These are phyloP conservation scores for Channa maculata DNA, from an alignment of 2,113 vertebrate species.

Conservation along the genomic window DNA sequence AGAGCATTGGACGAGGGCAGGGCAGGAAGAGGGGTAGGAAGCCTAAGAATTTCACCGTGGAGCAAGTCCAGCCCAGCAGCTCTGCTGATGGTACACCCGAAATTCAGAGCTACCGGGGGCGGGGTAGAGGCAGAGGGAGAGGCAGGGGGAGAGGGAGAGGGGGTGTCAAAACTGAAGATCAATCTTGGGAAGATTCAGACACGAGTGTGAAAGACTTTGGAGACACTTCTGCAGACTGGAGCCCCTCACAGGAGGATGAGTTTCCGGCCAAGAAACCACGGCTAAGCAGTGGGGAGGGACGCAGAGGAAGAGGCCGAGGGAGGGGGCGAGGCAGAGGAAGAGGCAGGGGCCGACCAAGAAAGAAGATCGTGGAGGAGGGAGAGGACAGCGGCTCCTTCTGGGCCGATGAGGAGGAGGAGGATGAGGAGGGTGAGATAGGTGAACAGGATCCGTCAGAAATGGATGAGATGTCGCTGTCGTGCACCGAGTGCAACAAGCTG, in stretches of 20 bases:
- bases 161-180: constrained; percentile 4
- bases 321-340: constrained; percentile 39
- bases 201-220: constrained; percentile 60
- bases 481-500: constrained; percentile 90
- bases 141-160: constrained; percentile 64
- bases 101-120: constrained; percentile 42
- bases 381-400: constrained; percentile 1
- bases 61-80: constrained; percentile 32
- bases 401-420: constrained; percentile 36
- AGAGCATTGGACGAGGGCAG: constrained; percentile 24
- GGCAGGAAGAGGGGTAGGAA: constrained; percentile 81
- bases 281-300: constrained; percentile 23
- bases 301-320: constrained; percentile 65
- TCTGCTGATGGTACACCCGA: background rate
- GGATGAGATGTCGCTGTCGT: constrained; percentile 79
- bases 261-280: constrained; percentile 40
- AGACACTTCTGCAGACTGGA: constrained; percentile 74
- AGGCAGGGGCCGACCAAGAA: constrained; percentile 53
- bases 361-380: background rate
- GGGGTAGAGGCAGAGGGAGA: constrained; percentile 33
- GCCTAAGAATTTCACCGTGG: constrained; percentile 57
- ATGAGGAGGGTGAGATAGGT: constrained; percentile 79
- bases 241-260: constrained; percentile 65
- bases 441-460: constrained; percentile 47
- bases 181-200: constrained; percentile 52